phyloP scores from a whole-genome alignment of 2,113 vertebrate genomes.

The Takifugu bimaculatus region DNA sequence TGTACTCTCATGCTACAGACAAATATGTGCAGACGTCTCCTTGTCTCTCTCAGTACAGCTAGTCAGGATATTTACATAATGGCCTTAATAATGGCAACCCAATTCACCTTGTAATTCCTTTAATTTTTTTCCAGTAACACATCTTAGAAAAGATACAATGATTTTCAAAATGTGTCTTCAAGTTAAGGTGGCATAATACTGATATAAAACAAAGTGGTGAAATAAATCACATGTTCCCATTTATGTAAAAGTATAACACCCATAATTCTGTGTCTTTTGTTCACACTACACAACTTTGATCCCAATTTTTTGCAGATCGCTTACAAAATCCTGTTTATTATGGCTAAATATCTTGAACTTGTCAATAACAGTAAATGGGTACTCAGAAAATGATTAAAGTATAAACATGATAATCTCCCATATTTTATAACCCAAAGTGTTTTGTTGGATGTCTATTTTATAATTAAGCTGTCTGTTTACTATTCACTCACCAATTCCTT shows the following conservation, averaged over 20 bases:
- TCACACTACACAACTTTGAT: too few relatives aligned
- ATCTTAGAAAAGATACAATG: slow-evolving; percentile 45
- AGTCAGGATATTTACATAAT: slow-evolving; percentile 69
- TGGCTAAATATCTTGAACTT: too few relatives aligned
- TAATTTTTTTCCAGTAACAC: slow-evolving; percentile 70
- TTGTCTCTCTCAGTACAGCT: slow-evolving; percentile 46
- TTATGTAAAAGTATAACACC: too few relatives aligned
- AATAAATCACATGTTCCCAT: slow-evolving; percentile 10
- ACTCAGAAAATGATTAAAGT: too few relatives aligned
- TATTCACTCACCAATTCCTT: too few relatives aligned
- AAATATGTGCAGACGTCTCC: slow-evolving; percentile 47
- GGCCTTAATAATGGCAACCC: slow-evolving; percentile 26
- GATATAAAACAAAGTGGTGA: slow-evolving; percentile 22
- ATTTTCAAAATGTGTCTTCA: slow-evolving; percentile 57
- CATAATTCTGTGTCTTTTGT: not conserved
- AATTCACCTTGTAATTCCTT: slow-evolving; percentile 43
- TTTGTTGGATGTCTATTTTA: not conserved
- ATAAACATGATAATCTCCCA: too few relatives aligned
- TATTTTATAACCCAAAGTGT: not conserved
- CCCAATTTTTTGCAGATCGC: too few relatives aligned
- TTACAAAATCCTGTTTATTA: too few relatives aligned
- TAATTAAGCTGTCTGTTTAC: too few relatives aligned
- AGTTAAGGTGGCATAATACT: slow-evolving; percentile 62
- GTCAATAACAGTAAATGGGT: too few relatives aligned
- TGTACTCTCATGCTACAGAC: slow-evolving; percentile 46